These are phyloP conservation scores for Eupithecia insigniata DNA, from an alignment of 2,888 invertebrate species.

Conservation along the genomic window DNA sequence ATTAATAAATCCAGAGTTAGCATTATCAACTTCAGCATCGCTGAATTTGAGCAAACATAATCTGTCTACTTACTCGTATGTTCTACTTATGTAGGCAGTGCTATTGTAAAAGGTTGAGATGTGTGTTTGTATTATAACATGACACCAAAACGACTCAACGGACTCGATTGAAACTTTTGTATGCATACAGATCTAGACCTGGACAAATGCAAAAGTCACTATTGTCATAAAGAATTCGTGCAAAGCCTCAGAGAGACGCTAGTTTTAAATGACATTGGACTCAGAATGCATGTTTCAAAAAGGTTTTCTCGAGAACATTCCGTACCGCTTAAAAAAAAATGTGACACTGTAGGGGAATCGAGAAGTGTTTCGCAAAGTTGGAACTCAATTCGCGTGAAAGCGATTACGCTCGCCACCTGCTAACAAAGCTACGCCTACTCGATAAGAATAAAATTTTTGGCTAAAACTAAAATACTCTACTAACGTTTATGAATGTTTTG, in stretches of 20 bases:
- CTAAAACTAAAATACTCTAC: not conserved
- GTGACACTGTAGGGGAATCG: slow-evolving; percentile 34
- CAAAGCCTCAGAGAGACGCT: not conserved
- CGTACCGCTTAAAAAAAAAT: slow-evolving; percentile 26
- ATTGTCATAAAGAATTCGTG: not conserved
- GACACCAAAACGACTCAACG: not conserved
- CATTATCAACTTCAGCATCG: not conserved
- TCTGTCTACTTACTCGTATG: too few relatives aligned
- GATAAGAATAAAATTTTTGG: slow-evolving; percentile 2
- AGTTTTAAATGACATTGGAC: not conserved
- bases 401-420: slow-evolving; percentile 43
- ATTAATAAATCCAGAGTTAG: not conserved
- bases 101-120: not conserved
- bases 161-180: not conserved
- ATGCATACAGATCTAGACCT: too few relatives aligned
- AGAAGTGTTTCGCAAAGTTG: slow-evolving; percentile 32
- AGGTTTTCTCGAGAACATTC: slow-evolving; percentile 11
- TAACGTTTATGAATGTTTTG: too few relatives aligned
- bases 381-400: slow-evolving; percentile 42
- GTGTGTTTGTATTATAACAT: not conserved
- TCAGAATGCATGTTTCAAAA: not conserved
- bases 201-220: not conserved
- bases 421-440: slow-evolving; percentile 28
- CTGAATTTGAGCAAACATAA: not conserved
- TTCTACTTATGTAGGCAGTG: too few relatives aligned